phyloP scores from a whole-genome alignment of 2,888 invertebrate genomes.

The Cheilosia variabilis region DNA sequence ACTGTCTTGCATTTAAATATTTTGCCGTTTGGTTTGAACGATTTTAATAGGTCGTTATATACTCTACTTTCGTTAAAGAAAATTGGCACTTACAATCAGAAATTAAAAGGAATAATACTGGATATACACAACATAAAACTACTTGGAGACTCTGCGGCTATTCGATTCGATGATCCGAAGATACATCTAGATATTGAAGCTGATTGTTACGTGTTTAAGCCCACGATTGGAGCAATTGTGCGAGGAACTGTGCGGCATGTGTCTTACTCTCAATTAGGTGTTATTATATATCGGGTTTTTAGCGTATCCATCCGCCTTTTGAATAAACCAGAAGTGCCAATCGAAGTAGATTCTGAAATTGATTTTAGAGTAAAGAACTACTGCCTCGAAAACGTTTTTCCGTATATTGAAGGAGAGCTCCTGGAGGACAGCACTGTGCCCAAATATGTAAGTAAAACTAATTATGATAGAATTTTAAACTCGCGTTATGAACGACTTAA shows the following conservation, averaged over 20 bases:
- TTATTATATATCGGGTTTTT: slow-evolving; percentile 87
- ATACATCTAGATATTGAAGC: slow-evolving; percentile 86
- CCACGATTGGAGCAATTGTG: slow-evolving; percentile 85
- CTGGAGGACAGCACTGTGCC: slow-evolving; percentile 59
- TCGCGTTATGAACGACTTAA: too few relatives aligned
- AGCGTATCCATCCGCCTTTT: slow-evolving; percentile 86
- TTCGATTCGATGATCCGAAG: slow-evolving; percentile 85
- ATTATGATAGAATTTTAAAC: not conserved
- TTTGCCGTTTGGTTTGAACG: slow-evolving; percentile 85
- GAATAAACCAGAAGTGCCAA: slow-evolving; percentile 76
- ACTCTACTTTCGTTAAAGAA: slow-evolving; percentile 83
- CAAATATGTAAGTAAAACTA: slow-evolving; percentile 16
- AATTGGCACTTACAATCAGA: slow-evolving; percentile 85
- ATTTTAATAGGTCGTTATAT: slow-evolving; percentile 84
- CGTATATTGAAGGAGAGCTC: slow-evolving; percentile 82
- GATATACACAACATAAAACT: slow-evolving; percentile 87
- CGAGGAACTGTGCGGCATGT: slow-evolving; percentile 86
- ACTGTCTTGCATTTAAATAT: slow-evolving; percentile 84
- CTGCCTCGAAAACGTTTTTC: slow-evolving; percentile 80
- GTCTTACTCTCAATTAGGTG: slow-evolving; percentile 85
- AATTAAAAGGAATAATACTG: slow-evolving; percentile 86
- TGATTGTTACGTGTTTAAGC: slow-evolving; percentile 87
- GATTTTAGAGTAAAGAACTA: slow-evolving; percentile 82
- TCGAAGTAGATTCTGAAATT: slow-evolving; percentile 83
- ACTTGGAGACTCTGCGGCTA: slow-evolving; percentile 83